phyloP scores from a whole-genome alignment of 64 coral and sea anemone genomes.

The Catalaphyllia jardinei region DNA sequence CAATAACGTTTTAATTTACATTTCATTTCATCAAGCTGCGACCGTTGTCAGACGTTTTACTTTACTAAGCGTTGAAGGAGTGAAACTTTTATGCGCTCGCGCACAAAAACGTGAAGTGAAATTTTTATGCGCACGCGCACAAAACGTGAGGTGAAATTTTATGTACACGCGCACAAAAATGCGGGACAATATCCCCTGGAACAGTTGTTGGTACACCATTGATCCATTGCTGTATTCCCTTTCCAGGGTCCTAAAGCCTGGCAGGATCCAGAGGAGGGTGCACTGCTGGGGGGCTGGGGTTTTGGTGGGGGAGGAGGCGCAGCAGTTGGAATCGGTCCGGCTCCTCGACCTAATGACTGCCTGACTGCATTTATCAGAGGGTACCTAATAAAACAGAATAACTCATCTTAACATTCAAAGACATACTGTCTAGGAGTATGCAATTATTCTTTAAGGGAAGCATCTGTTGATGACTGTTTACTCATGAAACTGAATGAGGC shows the following conservation, averaged over 20 bases:
- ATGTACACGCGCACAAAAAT: conserved; percentile 37
- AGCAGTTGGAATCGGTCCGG: not conserved
- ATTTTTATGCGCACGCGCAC: conserved; percentile 31
- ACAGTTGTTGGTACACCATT: conserved; percentile 70
- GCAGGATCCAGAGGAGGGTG: conserved; percentile 31
- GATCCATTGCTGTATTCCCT: conserved; percentile 38
- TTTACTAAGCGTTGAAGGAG: too few relatives aligned
- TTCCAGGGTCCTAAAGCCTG: conserved; percentile 14
- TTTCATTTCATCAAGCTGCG: not conserved
- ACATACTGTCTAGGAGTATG: too few relatives aligned
- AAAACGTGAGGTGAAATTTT: not conserved
- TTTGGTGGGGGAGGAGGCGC: not conserved
- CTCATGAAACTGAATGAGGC: too few relatives aligned
- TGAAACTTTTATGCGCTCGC: not conserved
- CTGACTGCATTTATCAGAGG: conserved; percentile 79
- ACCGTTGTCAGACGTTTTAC: not conserved
- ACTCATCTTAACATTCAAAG: too few relatives aligned
- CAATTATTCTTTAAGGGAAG: too few relatives aligned
- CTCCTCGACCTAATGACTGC: not conserved
- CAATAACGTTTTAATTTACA: too few relatives aligned
- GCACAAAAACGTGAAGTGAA: too few relatives aligned
- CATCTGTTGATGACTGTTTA: too few relatives aligned
- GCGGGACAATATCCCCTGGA: conserved; percentile 57
- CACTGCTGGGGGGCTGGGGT: not conserved
- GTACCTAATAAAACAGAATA: conserved; percentile 2